Percentiles rank a stretch among this genome's conserved stretches.
phyloP scores from a whole-genome alignment of 2,888 invertebrate genomes.

The Beris chalybata region DNA sequence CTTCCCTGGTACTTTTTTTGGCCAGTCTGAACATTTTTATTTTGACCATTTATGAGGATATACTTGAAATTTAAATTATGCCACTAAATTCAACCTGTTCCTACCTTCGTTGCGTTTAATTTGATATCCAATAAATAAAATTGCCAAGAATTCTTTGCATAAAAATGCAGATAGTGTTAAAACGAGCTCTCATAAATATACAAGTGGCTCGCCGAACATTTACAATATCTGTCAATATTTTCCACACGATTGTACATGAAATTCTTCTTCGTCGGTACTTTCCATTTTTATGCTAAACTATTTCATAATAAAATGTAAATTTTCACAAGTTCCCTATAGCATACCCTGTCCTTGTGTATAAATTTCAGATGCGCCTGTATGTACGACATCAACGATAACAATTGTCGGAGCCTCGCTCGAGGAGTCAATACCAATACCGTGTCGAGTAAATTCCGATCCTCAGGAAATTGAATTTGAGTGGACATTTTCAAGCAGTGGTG shows the following conservation, averaged over 20 bases:
- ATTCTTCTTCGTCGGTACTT: not conserved
- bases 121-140: too few relatives aligned
- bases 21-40: too few relatives aligned
- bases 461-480: conserved; percentile 82
- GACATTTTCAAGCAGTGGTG: conserved; percentile 89
- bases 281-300: conserved; percentile 10
- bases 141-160: too few relatives aligned
- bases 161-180: too few relatives aligned
- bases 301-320: conserved; percentile 25
- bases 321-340: not conserved
- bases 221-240: conserved; percentile 15
- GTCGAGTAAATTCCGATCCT: conserved; percentile 86
- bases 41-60: too few relatives aligned
- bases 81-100: too few relatives aligned
- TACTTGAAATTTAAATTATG: too few relatives aligned
- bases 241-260: conserved; percentile 18
- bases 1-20: too few relatives aligned
- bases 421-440: conserved; percentile 78
- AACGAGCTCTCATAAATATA: too few relatives aligned
- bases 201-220: too few relatives aligned
- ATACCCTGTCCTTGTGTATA: conserved; percentile 25
- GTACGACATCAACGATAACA: conserved; percentile 69
- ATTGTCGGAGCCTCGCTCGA: conserved; percentile 84
- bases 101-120: too few relatives aligned
- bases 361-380: conserved; percentile 78